A percentile compares a stretch with the other conserved stretches of the same genome.
Conservation (phyloP, 92 coral and sea anemone genomes). For the Muricea muricata region DNA sequence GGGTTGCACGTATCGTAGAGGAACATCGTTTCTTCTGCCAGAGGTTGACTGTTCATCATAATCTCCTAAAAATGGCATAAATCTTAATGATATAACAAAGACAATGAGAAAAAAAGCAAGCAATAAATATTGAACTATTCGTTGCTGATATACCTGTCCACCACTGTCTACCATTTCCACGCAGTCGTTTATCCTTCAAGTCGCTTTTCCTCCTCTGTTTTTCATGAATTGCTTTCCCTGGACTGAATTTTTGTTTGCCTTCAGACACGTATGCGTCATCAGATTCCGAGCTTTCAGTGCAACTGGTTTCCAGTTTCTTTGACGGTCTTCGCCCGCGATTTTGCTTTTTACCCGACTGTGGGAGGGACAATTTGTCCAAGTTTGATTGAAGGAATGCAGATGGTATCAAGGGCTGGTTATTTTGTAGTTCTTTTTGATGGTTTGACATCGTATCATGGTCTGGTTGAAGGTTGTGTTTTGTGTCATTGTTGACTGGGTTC, state of each 20-base stretch:
- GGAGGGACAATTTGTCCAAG: not conserved
- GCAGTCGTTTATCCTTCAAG: not conserved
- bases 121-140: too few relatives aligned
- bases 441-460: not conserved
- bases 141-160: not conserved
- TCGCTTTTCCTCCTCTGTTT: not conserved
- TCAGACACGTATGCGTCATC: not conserved
- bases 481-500: not conserved
- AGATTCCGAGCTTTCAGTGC: not conserved
- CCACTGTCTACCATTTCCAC: not conserved
- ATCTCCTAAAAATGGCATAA: not conserved
- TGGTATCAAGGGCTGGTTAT: not conserved
- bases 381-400: not conserved
- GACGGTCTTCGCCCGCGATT: not conserved
- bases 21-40: not conserved
- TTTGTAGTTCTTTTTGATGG: not conserved
- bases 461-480: not conserved
- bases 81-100: too few relatives aligned
- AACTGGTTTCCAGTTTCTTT: not conserved
- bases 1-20: not conserved
- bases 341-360: not conserved
- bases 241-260: not conserved
- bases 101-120: too few relatives aligned
- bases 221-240: not conserved
- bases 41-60: not conserved